Evolutionary conservation across 2,888 invertebrate genomes (phyloP), one percentile per base, ranked within the genome.

Genomic region (Busseola fusca): DNA sequence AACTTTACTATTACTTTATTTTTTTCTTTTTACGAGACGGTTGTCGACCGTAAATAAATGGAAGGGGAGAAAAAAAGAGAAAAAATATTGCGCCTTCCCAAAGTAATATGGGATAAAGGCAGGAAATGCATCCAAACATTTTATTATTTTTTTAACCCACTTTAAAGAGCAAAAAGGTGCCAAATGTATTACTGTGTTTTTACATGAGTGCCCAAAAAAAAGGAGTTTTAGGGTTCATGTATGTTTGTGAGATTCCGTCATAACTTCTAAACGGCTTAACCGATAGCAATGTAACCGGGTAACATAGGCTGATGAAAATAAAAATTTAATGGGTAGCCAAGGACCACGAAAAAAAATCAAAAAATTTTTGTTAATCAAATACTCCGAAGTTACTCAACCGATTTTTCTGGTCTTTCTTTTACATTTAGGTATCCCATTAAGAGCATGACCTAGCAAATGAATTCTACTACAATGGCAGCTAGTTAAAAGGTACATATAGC

Each of bases 401-500:
- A 42, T 69, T 54, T 42, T 40, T 18, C 21, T 5, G 6, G 21
- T 34, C 10, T 21, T 60, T 45, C 4, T 7, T 50, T 40, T 18
- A 40, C 3, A 37, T 48, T 57, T 25, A 25, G 48, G 0, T 27
- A n/a, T 27, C 10, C 6, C 3, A n/a, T 37, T 7, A n/a, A 42
- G 14, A 57, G 30, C 9, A 57, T 67, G 16, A 66, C 2, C 16
- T 30, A 16, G 9, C n/a, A 48, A 6, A 21, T 25, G 4, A 21
- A 48, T 58, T 58, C 5, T 40, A 68, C 21, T 12, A 59, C 0
- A 21, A n/a, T 37, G 50, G 1, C 34, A 48, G 60, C 76, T 45
- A 79, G 74, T 56, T 27, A 30, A 72, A 63, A 27, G 74, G 72
- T 79, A 73, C 75, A 76, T 65, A 74, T 52, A 76, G 16, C 76